Percentiles rank a stretch among this genome's conserved stretches.
These are phyloP conservation scores for Eulemur albifrons DNA, from an alignment of 2,797 vertebrate genomes.

Conservation along the genomic window DNA sequence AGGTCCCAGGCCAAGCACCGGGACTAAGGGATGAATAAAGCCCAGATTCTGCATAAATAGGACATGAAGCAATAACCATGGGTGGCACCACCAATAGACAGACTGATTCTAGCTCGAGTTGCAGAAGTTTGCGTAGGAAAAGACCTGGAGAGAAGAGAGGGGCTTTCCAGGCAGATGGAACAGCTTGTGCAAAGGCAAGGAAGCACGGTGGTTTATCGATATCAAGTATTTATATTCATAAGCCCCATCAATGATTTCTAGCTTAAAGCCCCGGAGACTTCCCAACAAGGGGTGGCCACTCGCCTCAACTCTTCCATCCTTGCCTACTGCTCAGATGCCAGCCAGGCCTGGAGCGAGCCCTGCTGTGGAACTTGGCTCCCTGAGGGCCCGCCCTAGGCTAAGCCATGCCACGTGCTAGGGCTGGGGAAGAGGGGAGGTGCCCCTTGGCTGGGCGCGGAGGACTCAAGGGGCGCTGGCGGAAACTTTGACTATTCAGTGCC, in stretches of 20 bases:
- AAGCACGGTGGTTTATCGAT: not conserved
- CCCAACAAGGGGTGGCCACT: not conserved
- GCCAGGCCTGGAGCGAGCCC: not conserved
- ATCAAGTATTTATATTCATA: not conserved
- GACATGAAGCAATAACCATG: not conserved
- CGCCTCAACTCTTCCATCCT: not conserved
- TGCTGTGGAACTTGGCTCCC: slow-evolving; percentile 25
- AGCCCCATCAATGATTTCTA: not conserved
- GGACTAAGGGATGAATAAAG: not conserved
- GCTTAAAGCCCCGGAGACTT: not conserved
- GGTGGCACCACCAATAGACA: not conserved
- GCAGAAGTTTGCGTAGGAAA: not conserved
- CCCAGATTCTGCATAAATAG: not conserved
- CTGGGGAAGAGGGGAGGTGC: slow-evolving; percentile 60
- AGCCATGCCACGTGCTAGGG: slow-evolving; percentile 36
- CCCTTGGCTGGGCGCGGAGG: slow-evolving; percentile 49
- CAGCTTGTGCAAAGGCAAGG: not conserved
- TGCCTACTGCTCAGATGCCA: not conserved
- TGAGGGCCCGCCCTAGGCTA: slow-evolving; percentile 49
- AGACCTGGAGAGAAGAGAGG: not conserved
- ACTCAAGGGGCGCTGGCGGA: slow-evolving; percentile 65
- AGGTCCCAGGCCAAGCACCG: not conserved
- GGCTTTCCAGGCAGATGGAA: not conserved
- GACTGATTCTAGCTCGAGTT: not conserved
- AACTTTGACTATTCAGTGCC: slow-evolving; percentile 63